Evolutionary conservation across 1,140 invertebrate species (phyloP).

Genomic region (Diorhabda carinulata): DNA sequence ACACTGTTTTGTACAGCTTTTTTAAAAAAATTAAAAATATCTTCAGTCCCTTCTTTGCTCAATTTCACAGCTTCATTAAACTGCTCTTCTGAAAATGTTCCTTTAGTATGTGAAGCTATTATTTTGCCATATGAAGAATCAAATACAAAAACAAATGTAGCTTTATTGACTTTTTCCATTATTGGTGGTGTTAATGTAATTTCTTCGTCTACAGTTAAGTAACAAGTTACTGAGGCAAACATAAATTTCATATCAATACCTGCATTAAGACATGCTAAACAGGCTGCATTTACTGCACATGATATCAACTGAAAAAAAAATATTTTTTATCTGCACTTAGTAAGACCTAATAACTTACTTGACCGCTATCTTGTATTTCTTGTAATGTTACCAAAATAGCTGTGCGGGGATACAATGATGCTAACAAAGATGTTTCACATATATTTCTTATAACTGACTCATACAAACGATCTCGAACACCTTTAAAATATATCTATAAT

Average conservation of each 20-base stretch:
- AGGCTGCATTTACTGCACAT: slow-evolving; percentile 76
- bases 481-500: slow-evolving; percentile 43
- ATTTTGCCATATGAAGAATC: slow-evolving; percentile 63
- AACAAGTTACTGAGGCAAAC: slow-evolving; percentile 73
- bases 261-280: slow-evolving; percentile 75
- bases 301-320: slow-evolving; percentile 61
- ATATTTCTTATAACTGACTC: slow-evolving; percentile 73
- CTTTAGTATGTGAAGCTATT: slow-evolving; percentile 62
- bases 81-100: slow-evolving; percentile 61
- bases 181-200: slow-evolving; percentile 60
- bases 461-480: slow-evolving; percentile 64
- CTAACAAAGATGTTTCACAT: slow-evolving; percentile 68
- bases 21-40: slow-evolving; percentile 70
- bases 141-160: slow-evolving; percentile 66
- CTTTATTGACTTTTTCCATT: slow-evolving; percentile 48
- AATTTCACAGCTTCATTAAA: slow-evolving; percentile 61
- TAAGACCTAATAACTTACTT: slow-evolving; percentile 54
- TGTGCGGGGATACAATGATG: slow-evolving; percentile 70
- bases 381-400: slow-evolving; percentile 75
- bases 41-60: slow-evolving; percentile 60
- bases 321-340: background rate
- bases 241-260: slow-evolving; percentile 75
- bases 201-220: slow-evolving; percentile 60
- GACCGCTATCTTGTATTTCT: slow-evolving; percentile 81
- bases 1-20: slow-evolving; percentile 35